These are phyloP conservation scores for Tuberolachnus salignus DNA, from an alignment of 2,888 invertebrate genomes.

Conservation along the genomic window DNA sequence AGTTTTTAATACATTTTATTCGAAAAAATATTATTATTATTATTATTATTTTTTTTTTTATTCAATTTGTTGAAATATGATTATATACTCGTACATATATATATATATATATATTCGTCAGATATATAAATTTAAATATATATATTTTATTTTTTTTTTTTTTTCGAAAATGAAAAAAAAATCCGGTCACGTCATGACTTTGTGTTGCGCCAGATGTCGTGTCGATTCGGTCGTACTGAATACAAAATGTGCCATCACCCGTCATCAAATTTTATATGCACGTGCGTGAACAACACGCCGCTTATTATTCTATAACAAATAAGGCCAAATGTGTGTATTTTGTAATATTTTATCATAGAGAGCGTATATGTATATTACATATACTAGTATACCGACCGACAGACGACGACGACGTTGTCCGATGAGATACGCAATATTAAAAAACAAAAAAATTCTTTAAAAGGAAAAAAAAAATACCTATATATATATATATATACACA, in stretches of 20 bases:
- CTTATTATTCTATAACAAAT: conserved; percentile 43
- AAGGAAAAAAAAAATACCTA: neutral
- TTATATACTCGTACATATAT: no score
- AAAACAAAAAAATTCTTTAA: neutral
- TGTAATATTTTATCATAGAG: conserved; percentile 32
- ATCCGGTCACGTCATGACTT: conserved; percentile 46
- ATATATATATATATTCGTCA: no score
- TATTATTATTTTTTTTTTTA: no score
- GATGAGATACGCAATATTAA: conserved; percentile 21
- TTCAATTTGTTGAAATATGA: no score
- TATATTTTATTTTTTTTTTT: no score
- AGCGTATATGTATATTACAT: neutral
- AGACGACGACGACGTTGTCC: neutral
- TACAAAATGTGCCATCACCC: conserved; percentile 45
- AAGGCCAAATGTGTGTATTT: conserved; percentile 44
- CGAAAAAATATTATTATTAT: no score
- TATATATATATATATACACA: no score
- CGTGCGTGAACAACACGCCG: conserved; percentile 40
- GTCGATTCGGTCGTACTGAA: conserved; percentile 40
- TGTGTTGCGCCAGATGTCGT: conserved; percentile 42
- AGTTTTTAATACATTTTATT: no score
- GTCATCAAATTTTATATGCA: conserved; percentile 48
- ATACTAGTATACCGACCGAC: neutral
- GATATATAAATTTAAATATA: no score
- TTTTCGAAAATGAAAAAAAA: conserved; percentile 23